phyloP scores from a whole-genome alignment of 2,888 invertebrate genomes.

The Aphidoletes aphidimyza region DNA sequence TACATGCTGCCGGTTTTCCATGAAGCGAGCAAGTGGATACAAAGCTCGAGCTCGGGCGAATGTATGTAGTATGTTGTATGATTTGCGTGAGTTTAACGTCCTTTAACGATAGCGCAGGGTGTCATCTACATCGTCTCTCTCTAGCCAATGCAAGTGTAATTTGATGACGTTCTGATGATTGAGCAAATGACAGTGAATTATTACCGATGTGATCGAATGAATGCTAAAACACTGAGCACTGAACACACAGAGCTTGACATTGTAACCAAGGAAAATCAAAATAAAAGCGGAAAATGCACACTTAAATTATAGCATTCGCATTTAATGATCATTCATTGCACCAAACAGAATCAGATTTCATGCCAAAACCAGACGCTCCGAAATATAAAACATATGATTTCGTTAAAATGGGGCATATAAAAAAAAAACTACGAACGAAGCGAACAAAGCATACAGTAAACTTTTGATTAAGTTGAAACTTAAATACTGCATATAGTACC shows the following conservation, averaged over 20 bases:
- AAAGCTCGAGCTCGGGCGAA: neutral
- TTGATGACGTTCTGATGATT: no score
- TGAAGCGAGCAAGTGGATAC: neutral
- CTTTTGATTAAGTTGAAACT: conserved; percentile 45
- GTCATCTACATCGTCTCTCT: neutral
- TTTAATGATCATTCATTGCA: neutral
- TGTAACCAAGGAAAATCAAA: no score
- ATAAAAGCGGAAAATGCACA: neutral
- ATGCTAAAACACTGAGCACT: no score
- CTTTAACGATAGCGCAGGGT: conserved; percentile 7
- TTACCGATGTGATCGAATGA: neutral
- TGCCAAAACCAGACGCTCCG: neutral
- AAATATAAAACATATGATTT: neutral
- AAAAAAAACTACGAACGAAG: no score
- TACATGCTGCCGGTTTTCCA: neutral
- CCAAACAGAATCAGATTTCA: neutral
- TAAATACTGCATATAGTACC: neutral
- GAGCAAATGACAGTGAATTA: neutral
- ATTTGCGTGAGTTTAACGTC: conserved; percentile 19
- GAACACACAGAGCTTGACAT: no score
- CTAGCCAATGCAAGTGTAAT: neutral
- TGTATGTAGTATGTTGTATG: neutral
- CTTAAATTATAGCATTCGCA: neutral
- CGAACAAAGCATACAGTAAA: neutral
- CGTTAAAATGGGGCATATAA: neutral